Evolutionary conservation across 2,888 invertebrate genomes (phyloP), one percentile per base, ranked within the genome.

Genomic region (Drosophila sordidula): DNA sequence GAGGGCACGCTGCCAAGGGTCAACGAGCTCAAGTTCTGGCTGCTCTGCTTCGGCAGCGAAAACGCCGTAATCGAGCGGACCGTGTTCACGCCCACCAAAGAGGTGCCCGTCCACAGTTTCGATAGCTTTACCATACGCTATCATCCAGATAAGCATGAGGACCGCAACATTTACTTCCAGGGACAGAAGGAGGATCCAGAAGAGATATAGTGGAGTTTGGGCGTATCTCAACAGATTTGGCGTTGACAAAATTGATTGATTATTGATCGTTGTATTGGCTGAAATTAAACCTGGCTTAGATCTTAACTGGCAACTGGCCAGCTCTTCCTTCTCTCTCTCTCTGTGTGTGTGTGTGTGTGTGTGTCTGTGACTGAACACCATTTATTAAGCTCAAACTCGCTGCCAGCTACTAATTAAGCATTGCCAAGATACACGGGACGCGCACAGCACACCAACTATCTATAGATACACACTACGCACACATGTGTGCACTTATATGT

Each of bases 41-140:
- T 97, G 51, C 93, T 94, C 78, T 93, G 92, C 22, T 94, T 93
- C 9, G 97, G 97, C 52, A 96, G 96, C 91, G 96, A 96, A 0
- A 93, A 94, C 76, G 95, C 96, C 32, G 91, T 92, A 72, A 96
- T 97, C 77, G 95, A 95, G 3, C 95, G 94, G 89, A 94, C 94
- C 0, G 94, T 94, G 71, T 97, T 96, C 90, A 93, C 93, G 36
- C 95, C 96, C 86, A 94, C 94, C 78, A 93, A 93, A 78, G 93
- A 93, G 70, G 94, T 96, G 59, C 50, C 78, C 0, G 91, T 93
- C 9, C 94, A 91, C 58, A 91, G 92, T 1, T 93, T 93, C 57
- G 78, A 92, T 0, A 87, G 92, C 57, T 95, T 95, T 70, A 87
- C 90, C 34, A 94, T 95, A 61, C 90, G 89, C 45, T 64, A 52